Evolutionary conservation across 2,113 vertebrate genomes (phyloP).

Genomic region (Lepus timidus): DNA sequence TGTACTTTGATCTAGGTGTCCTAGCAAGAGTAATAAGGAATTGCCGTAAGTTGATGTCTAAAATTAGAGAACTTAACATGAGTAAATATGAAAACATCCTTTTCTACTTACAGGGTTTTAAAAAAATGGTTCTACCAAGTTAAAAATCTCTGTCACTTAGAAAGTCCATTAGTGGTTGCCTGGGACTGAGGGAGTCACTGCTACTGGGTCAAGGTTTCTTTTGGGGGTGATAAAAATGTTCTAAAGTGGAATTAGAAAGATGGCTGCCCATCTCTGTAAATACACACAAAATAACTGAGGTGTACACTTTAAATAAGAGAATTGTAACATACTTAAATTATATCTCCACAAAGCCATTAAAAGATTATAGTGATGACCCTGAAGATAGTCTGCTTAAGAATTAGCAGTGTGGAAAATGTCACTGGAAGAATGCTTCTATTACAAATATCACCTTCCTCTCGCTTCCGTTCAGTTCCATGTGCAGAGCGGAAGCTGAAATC

Average conservation of each 20-base stretch:
- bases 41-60: background rate
- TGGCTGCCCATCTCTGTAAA: constrained; percentile 17
- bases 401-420: background rate
- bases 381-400: background rate
- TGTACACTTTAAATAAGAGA: background rate
- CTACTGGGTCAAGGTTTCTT: background rate
- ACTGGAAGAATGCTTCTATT: background rate
- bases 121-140: background rate
- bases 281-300: background rate
- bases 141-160: constrained; percentile 57
- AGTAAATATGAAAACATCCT: background rate
- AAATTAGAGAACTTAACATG: constrained; percentile 26
- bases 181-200: background rate
- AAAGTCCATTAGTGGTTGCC: constrained; percentile 20
- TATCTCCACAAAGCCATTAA: background rate
- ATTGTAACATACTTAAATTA: constrained; percentile 12
- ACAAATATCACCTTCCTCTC: background rate
- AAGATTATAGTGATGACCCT: background rate
- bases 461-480: background rate
- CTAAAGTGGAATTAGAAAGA: constrained; percentile 15
- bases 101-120: background rate
- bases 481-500: background rate
- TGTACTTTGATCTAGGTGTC: background rate
- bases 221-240: constrained; percentile 16
- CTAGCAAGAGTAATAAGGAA: background rate